Conservation (phyloP, 2,888 invertebrate genomes). For the Agrochola circellaris region DNA sequence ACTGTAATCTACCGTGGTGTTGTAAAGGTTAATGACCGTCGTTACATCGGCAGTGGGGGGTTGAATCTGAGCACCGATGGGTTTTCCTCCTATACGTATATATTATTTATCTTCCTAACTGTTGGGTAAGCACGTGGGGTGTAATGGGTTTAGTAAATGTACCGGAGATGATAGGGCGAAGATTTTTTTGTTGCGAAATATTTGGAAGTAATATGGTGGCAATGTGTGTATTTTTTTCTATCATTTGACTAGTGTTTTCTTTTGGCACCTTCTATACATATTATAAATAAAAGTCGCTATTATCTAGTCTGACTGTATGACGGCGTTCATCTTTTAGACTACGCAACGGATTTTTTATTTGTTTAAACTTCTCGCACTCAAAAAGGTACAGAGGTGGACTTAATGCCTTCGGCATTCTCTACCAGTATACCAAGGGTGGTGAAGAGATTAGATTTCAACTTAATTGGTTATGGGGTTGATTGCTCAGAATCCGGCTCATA, state of each 20-base stretch:
- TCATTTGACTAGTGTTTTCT: background rate
- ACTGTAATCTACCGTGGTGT: constrained; percentile 62
- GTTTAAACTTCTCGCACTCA: no score
- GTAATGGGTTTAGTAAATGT: constrained; percentile 68
- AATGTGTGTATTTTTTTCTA: constrained; percentile 13
- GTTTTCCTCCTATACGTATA: constrained; percentile 61
- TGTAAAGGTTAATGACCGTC: constrained; percentile 69
- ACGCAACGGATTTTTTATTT: no score
- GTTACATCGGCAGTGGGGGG: constrained; percentile 61
- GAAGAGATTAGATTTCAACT: background rate
- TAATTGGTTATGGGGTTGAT: background rate
- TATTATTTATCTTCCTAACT: constrained; percentile 69
- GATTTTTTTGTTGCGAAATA: constrained; percentile 37
- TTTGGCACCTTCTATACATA: background rate
- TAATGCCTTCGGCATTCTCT: no score
- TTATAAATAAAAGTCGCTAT: background rate
- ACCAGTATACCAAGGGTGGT: no score
- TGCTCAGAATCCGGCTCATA: background rate
- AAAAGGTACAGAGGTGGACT: no score
- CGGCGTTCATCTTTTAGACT: background rate
- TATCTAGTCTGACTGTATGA: background rate
- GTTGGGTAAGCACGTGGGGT: constrained; percentile 62
- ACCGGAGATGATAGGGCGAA: constrained; percentile 63
- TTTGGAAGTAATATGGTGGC: constrained; percentile 5
- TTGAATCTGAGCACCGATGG: constrained; percentile 67